Evolutionary conservation across 2,113 vertebrate species (phyloP).

Genomic region (Fregetta grallaria): DNA sequence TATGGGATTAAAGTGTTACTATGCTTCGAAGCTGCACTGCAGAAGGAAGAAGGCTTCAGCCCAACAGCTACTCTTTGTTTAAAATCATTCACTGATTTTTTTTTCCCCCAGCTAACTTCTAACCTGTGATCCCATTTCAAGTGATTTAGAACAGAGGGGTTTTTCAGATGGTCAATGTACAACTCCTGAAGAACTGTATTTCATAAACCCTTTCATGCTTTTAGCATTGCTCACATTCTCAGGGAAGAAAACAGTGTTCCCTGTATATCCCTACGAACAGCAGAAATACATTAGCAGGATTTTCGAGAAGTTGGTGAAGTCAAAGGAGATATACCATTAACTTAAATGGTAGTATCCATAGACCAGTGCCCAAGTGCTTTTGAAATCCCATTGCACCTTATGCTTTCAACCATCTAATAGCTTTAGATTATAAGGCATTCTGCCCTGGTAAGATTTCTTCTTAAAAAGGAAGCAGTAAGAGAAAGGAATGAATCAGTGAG

Average conservation of each 20-base stretch:
- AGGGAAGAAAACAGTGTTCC: not conserved
- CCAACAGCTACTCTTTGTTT: not conserved
- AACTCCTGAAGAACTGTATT: not conserved
- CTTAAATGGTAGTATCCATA: not conserved
- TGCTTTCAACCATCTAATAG: not conserved
- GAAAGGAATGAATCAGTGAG: constrained; percentile 8
- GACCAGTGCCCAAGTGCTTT: not conserved
- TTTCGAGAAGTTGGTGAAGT: not conserved
- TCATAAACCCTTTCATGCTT: not conserved
- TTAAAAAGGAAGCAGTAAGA: constrained; percentile 17
- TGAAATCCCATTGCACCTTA: not conserved
- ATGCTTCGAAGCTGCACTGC: not conserved
- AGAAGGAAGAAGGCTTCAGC: not conserved
- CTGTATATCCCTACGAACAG: not conserved
- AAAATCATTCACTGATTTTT: not conserved
- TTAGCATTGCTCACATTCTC: not conserved
- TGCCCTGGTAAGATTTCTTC: not conserved
- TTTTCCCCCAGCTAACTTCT: not conserved
- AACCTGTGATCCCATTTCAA: constrained; percentile 12
- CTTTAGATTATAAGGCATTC: not conserved
- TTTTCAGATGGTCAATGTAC: not conserved
- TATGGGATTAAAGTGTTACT: not conserved
- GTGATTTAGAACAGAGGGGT: not conserved
- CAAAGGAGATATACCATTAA: not conserved
- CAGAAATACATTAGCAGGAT: not conserved